Evolutionary conservation across 2,113 vertebrate genomes (phyloP).

Genomic region (Bubo bubo): DNA sequence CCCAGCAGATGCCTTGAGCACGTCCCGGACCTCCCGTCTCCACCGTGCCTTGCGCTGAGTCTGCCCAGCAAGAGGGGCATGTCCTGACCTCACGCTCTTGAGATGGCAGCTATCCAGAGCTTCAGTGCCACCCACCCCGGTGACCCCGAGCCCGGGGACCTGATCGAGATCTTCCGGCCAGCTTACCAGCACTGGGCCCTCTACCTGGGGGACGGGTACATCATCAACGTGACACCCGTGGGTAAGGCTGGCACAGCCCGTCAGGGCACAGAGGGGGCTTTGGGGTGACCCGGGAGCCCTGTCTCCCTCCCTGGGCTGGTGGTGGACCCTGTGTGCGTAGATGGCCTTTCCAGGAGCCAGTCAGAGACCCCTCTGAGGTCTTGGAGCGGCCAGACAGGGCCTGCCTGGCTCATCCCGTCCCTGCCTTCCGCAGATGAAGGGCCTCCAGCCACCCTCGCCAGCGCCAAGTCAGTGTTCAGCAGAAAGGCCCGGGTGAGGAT

Average conservation of each 20-base stretch:
- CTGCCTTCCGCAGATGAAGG: slow-evolving; percentile 77
- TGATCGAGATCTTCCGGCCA: slow-evolving; percentile 89
- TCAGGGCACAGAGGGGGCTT: fast-evolving
- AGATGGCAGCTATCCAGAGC: slow-evolving; percentile 82
- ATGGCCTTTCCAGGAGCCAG: background rate
- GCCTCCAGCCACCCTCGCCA: slow-evolving; percentile 75
- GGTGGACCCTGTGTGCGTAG: background rate
- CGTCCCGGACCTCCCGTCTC: background rate
- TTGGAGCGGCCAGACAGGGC: too few species aligned
- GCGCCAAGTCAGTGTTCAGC: slow-evolving; percentile 88
- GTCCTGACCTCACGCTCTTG: background rate
- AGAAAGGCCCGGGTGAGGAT: slow-evolving; percentile 88
- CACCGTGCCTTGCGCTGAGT: fast-evolving
- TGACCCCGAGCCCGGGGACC: slow-evolving; percentile 86
- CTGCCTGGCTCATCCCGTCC: background rate
- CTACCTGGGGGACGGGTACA: slow-evolving; percentile 90
- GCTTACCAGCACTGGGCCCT: slow-evolving; percentile 93
- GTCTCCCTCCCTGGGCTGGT: fast-evolving
- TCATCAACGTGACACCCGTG: slow-evolving; percentile 87
- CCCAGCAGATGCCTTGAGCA: background rate
- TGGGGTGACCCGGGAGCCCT: fast-evolving
- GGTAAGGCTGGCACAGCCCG: slow-evolving; percentile 73
- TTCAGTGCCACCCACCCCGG: slow-evolving; percentile 65
- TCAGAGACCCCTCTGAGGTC: background rate
- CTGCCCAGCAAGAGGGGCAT: background rate